A percentile compares a stretch with the other conserved stretches of the same genome.
phyloP scores from a whole-genome alignment of 2,113 vertebrate species.

The Girardinichthys multiradiatus region DNA sequence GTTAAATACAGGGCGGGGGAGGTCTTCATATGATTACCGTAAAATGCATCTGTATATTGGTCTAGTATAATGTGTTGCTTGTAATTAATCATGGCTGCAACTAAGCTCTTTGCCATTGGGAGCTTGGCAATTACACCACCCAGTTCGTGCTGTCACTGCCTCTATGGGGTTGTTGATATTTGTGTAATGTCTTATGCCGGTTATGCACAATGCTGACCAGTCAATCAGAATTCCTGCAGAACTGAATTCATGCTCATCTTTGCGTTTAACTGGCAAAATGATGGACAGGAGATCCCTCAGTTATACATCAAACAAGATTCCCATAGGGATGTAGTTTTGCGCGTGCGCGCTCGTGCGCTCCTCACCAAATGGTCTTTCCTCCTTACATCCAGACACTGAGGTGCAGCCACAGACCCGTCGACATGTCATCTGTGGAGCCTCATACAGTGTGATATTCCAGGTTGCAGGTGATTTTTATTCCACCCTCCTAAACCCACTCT shows the following conservation, averaged over 20 bases:
- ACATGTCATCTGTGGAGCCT: constrained; percentile 44
- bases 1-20: neutral
- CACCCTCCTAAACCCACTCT: constrained; percentile 32
- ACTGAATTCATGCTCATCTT: neutral
- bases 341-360: constrained; percentile 9
- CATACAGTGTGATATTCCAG: constrained; percentile 19
- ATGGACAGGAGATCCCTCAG: constrained; percentile 2
- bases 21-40: constrained; percentile 34
- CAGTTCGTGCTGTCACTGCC: constrained; percentile 36
- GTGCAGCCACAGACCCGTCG: constrained; percentile 25
- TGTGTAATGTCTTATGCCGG: constrained; percentile 30
- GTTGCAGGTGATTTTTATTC: constrained; percentile 33
- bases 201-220: constrained; percentile 1
- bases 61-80: constrained; percentile 59
- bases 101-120: constrained; percentile 47
- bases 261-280: constrained; percentile 18
- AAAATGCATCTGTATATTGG: constrained; percentile 56
- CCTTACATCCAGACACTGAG: constrained; percentile 58
- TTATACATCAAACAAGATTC: constrained; percentile 12
- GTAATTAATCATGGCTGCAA: constrained; percentile 61
- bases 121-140: constrained; percentile 57
- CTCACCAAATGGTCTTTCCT: constrained; percentile 40
- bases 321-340: constrained; percentile 40
- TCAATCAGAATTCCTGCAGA: neutral
- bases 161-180: constrained; percentile 35